Percentiles rank a stretch among this genome's conserved stretches.
These are phyloP conservation scores for Megatriorchis doriae DNA, from an alignment of 2,113 vertebrate species.

Conservation along the genomic window DNA sequence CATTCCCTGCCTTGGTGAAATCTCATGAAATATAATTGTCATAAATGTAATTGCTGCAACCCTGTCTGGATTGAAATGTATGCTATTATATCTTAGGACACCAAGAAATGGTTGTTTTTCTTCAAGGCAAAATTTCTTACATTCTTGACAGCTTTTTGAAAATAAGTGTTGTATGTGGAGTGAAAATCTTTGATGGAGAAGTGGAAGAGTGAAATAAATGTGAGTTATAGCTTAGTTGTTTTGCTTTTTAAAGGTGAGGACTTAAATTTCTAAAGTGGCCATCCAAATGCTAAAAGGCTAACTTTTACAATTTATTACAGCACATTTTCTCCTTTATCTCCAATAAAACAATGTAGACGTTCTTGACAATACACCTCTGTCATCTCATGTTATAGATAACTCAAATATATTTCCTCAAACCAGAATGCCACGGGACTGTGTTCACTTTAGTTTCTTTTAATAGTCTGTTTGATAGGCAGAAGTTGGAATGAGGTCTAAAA, in stretches of 20 bases:
- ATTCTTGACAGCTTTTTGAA: neutral
- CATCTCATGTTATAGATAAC: neutral
- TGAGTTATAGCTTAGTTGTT: constrained; percentile 1
- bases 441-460: neutral
- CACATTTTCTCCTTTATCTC: constrained; percentile 12
- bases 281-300: neutral
- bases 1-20: neutral
- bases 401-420: neutral
- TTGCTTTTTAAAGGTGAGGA: neutral
- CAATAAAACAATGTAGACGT: neutral
- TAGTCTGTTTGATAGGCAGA: neutral
- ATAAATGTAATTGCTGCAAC: neutral
- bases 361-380: neutral
- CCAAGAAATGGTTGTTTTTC: neutral
- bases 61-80: neutral
- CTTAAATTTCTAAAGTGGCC: constrained; percentile 7
- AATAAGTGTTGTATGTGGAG: neutral
- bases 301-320: constrained; percentile 20
- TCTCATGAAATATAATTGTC: neutral
- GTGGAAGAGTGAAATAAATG: neutral
- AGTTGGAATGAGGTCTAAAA: neutral
- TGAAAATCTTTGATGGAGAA: neutral
- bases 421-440: neutral
- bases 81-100: neutral
- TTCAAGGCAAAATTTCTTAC: neutral